Evolutionary conservation across 1,140 invertebrate species (phyloP).

Genomic region (Cotesia vestalis): DNA sequence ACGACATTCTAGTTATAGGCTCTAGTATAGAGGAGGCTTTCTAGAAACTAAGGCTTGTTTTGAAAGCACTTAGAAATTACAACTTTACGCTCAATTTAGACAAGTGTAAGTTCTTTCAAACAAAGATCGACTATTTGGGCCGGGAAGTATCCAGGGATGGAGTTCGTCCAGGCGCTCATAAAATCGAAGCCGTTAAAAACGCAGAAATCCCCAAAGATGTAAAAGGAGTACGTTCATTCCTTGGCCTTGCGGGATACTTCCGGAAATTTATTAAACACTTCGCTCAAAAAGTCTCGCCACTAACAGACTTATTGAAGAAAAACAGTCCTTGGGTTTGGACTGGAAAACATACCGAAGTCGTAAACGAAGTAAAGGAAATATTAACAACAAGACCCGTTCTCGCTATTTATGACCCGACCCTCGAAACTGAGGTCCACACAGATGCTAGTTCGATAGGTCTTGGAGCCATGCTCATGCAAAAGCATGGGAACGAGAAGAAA

Average conservation of each 20-base stretch:
- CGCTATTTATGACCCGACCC: conserved; percentile 34
- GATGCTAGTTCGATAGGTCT: conserved; percentile 48
- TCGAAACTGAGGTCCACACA: conserved; percentile 45
- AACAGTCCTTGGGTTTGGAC: conserved; percentile 17
- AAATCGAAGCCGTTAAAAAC: conserved; percentile 50
- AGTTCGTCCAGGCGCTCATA: conserved; percentile 41
- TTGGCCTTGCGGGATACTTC: conserved; percentile 53
- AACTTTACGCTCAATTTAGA: conserved; percentile 33
- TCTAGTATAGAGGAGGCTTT: conserved; percentile 40
- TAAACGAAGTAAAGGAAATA: conserved; percentile 21
- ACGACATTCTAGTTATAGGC: conserved; percentile 40
- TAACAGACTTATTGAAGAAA: conserved; percentile 35
- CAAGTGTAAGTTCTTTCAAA: conserved; percentile 42
- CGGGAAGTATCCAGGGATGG: conserved; percentile 38
- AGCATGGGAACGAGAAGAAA: conserved; percentile 21
- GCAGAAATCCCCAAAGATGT: conserved; percentile 49
- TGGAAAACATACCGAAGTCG: neutral
- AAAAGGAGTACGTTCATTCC: conserved; percentile 49
- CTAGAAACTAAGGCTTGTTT: conserved; percentile 36
- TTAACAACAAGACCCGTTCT: neutral
- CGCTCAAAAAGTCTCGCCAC: conserved; percentile 41
- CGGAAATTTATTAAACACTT: conserved; percentile 44
- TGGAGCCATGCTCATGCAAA: conserved; percentile 49
- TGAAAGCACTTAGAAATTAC: conserved; percentile 33
- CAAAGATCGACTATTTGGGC: conserved; percentile 49